phyloP scores from a whole-genome alignment of 2,797 vertebrate genomes.

The Lepilemur septentrionalis region DNA sequence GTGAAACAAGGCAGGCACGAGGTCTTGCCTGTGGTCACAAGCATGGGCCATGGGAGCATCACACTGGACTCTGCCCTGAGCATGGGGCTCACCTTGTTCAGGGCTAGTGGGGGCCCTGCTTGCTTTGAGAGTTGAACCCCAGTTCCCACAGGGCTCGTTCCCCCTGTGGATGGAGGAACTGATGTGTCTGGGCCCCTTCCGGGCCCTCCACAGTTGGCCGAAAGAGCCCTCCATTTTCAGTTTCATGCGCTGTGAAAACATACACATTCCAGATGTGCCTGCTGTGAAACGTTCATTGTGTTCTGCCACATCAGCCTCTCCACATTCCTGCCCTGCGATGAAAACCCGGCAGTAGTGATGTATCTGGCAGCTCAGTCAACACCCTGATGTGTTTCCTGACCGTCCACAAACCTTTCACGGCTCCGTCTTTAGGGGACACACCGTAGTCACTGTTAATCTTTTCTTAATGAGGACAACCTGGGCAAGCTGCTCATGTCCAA shows the following conservation, averaged over 20 bases:
- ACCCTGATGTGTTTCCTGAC: slow-evolving; percentile 16
- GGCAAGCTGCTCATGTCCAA: not conserved
- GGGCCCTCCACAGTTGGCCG: not conserved
- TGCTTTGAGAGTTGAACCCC: not conserved
- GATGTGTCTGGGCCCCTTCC: not conserved
- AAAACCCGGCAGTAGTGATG: not conserved
- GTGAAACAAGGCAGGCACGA: not conserved
- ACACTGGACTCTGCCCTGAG: not conserved
- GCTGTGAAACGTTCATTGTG: not conserved
- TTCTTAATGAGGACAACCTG: not conserved
- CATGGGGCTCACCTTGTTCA: not conserved
- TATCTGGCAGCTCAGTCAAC: not conserved
- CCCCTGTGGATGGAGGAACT: not conserved
- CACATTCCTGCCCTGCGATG: not conserved
- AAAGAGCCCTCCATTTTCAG: not conserved
- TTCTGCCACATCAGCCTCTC: not conserved
- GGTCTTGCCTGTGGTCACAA: not conserved
- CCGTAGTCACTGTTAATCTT: not conserved
- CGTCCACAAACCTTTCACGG: not conserved
- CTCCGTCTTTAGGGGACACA: not conserved
- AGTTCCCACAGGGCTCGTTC: not conserved
- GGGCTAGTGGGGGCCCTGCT: not conserved
- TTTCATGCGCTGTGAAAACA: not conserved
- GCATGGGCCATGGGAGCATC: not conserved
- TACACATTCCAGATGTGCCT: not conserved